Evolutionary conservation across 2,888 invertebrate species (phyloP), one percentile per base, ranked within the genome.

Genomic region (Poecilus cupreus): DNA sequence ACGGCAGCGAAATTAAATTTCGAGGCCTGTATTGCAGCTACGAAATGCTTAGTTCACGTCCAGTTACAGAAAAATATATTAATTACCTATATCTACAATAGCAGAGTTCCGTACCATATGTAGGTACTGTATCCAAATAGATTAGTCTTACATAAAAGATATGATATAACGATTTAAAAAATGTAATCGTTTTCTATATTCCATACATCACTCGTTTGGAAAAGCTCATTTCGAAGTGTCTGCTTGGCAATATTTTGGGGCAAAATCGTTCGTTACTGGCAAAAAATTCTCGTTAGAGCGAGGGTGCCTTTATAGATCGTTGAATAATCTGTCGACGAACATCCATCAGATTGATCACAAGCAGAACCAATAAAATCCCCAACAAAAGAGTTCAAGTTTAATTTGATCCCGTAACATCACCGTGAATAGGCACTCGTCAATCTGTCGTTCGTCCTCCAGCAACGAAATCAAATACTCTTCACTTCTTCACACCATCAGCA

Each of bases 301-400:
- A 26, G 60, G 60, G 60, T 24, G 26, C 3, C 18, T 16, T 22
- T 8, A 32, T 8, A 11, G 22, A 54, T 54, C 54, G 13, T 43
- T 43, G 11, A 43, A 10, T 43, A 43, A 10, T 43, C 43, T 43
- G 43, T 43, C 43, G 43, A 5, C 24, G 60, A n/a, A 51, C 18
- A 51, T 51, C 51, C 51, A 68, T 68, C 68, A 60, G 60, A 60
- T 60, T 60, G 10, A 13, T 60, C 60, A 26, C 46, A 18, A 20
- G 54, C 54, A 60, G 79, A 51, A 51, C 49, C 79, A 79, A 79
- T 79, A 79, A 79, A 54, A 79, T 49, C 22, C 32, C 20, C 51
- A 68, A 79, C 79, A 79, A 79, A 79, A 70, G 51, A 70, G 79
- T 79, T 79, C 79, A 70, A 79, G 70, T 79, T 79, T 79, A 79